These are phyloP conservation scores for Neogale vison DNA, from an alignment of 2,113 vertebrate genomes.

Conservation along the genomic window DNA sequence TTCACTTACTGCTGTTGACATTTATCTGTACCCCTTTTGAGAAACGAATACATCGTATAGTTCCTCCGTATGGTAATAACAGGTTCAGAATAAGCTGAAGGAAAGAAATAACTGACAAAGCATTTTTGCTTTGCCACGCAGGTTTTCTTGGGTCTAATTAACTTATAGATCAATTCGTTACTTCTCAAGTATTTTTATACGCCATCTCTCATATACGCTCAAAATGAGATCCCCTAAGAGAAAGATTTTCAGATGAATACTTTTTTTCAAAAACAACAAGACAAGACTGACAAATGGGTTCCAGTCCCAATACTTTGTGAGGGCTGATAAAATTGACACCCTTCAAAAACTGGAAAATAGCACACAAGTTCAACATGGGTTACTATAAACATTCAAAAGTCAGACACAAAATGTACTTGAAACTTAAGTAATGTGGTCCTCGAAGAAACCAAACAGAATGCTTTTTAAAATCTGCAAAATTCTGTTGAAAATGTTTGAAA, in stretches of 20 bases:
- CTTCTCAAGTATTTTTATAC: conserved; percentile 31
- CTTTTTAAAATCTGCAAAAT: background rate
- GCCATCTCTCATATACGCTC: background rate
- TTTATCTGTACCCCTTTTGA: conserved; percentile 41
- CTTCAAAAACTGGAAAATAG: background rate
- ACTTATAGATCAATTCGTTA: conserved; percentile 30
- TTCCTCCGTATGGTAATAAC: background rate
- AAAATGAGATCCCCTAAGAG: conserved; percentile 37
- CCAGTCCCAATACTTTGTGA: background rate
- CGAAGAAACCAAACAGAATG: background rate
- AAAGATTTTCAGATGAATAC: conserved; percentile 34
- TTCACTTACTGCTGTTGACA: conserved; percentile 36
- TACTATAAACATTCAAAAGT: background rate
- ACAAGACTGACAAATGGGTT: background rate
- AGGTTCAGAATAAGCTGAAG: background rate
- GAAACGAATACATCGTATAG: background rate
- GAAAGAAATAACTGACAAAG: background rate
- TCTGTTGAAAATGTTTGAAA: conserved; percentile 40
- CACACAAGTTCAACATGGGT: conserved; percentile 23
- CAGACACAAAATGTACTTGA: conserved; percentile 42
- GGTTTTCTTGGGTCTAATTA: conserved; percentile 54
- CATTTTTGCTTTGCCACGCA: background rate
- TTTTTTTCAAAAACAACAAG: background rate
- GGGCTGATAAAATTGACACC: background rate
- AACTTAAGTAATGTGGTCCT: background rate